These are phyloP conservation scores for Chironomus tentans DNA, from an alignment of 2,888 invertebrate genomes.

Conservation along the genomic window DNA sequence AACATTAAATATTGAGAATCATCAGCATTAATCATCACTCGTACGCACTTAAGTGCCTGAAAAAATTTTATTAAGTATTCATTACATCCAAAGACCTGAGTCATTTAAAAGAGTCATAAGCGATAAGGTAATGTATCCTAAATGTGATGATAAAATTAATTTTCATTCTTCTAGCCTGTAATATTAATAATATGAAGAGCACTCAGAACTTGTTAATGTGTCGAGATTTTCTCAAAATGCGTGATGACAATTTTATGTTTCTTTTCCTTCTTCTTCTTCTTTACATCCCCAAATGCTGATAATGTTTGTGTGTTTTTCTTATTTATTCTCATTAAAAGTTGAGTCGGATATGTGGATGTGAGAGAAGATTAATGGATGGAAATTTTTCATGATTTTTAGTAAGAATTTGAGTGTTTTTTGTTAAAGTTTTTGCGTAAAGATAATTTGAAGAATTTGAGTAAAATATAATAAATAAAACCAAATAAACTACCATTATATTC, in stretches of 20 bases:
- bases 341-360: no score
- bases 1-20: not conserved
- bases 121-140: not conserved
- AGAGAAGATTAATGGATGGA: no score
- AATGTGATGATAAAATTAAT: not conserved
- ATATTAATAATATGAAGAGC: not conserved
- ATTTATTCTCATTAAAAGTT: no score
- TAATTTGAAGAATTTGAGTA: no score
- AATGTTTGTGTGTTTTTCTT: no score
- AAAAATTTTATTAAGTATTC: not conserved
- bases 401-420: no score
- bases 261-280: not conserved
- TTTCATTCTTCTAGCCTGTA: not conserved
- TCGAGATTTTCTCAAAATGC: not conserved
- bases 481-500: no score
- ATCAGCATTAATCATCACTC: not conserved
- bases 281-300: no score
- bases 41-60: not conserved
- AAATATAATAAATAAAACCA: no score
- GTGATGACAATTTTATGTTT: not conserved
- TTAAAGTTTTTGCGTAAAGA: no score
- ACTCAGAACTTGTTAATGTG: not conserved
- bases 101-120: not conserved
- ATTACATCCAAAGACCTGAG: no score
- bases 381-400: no score